A percentile compares a stretch with the other conserved stretches of the same genome.
These are phyloP conservation scores for Trinorchestia longiramus DNA, from an alignment of 1,140 invertebrate genomes.

Conservation along the genomic window DNA sequence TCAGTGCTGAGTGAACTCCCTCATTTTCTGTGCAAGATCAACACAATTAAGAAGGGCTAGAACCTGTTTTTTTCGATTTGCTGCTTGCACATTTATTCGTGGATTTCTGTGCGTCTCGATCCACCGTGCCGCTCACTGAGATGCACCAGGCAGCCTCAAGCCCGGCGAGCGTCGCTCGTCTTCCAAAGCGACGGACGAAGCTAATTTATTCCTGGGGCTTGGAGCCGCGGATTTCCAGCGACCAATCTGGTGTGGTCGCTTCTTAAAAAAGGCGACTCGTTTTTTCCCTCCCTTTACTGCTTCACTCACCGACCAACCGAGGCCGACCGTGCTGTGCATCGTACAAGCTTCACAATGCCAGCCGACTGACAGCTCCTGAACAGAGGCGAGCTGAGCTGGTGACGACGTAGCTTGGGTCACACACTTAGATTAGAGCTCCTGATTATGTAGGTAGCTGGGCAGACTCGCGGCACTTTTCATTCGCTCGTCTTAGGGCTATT, in stretches of 20 bases:
- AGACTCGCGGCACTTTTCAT: not conserved
- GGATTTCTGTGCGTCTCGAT: not conserved
- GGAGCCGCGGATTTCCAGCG: constrained; percentile 53
- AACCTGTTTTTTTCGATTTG: not conserved
- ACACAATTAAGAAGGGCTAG: not conserved
- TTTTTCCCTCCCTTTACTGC: constrained; percentile 16
- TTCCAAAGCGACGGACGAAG: constrained; percentile 12
- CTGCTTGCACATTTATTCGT: not conserved
- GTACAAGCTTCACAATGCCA: constrained; percentile 49
- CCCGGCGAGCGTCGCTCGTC: not conserved
- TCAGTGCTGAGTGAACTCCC: not conserved
- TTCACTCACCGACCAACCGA: not conserved
- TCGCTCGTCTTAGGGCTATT: not conserved
- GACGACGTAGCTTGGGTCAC: constrained; percentile 30
- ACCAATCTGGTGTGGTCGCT: constrained; percentile 53
- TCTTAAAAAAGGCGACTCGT: constrained; percentile 45
- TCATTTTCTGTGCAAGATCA: not conserved
- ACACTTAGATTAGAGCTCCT: not conserved
- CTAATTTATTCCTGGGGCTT: constrained; percentile 52
- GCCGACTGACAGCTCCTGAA: not conserved
- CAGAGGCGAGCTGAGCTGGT: not conserved
- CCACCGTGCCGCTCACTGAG: not conserved
- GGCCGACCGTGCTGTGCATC: constrained; percentile 13
- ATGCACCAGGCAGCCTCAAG: not conserved
- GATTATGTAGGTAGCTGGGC: not conserved